phyloP scores from a whole-genome alignment of 1,140 invertebrate species.

The Hypsibius dujardini region DNA sequence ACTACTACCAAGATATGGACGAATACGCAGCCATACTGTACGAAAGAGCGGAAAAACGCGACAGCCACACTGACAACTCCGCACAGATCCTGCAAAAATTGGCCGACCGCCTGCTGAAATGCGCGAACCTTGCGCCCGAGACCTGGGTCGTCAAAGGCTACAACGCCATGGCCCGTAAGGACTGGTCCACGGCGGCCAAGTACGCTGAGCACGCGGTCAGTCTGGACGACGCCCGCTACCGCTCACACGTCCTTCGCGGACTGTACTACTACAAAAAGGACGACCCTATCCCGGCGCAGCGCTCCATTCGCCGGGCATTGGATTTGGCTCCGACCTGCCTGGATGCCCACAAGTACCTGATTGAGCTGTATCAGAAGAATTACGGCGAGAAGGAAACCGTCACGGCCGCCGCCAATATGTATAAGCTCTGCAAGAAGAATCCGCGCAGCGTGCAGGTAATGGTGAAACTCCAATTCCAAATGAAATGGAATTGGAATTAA shows the following conservation, averaged over 20 bases:
- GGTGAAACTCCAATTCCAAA: no score
- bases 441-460: constrained; percentile 10
- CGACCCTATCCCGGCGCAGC: background rate
- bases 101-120: background rate
- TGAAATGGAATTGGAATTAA: no score
- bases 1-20: constrained; percentile 14
- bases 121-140: background rate
- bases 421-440: background rate
- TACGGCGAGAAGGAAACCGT: background rate
- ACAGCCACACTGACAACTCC: no score
- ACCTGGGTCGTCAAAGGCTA: constrained; percentile 1
- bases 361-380: constrained; percentile 3
- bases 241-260: background rate
- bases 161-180: background rate
- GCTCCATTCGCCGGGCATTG: background rate
- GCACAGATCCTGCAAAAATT: background rate
- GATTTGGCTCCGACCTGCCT: constrained; percentile 2
- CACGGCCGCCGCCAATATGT: background rate
- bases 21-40: constrained; percentile 7
- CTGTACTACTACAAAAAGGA: constrained; percentile 7
- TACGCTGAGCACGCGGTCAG: background rate
- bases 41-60: no score
- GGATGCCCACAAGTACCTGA: background rate
- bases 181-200: background rate
- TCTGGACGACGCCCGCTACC: constrained; percentile 1